Percentiles rank a stretch among this genome's conserved stretches.
phyloP scores from a whole-genome alignment of 2,888 invertebrate species.

The Geotrupes spiniger region DNA sequence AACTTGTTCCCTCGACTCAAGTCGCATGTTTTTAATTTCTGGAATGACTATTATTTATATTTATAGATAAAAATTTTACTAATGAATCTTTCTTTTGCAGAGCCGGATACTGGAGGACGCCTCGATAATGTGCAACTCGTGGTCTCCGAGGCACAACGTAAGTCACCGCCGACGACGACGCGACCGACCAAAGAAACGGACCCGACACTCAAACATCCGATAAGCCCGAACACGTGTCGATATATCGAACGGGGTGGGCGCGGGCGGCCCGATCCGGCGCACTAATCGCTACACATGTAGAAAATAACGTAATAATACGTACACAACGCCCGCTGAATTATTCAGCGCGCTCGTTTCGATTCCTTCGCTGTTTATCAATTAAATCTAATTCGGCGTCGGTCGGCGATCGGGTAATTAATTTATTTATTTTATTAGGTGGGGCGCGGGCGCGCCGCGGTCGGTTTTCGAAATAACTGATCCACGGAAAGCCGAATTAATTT shows the following conservation, averaged over 20 bases:
- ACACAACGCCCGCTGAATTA: conserved; percentile 4
- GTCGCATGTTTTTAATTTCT: no score
- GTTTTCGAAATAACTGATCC: no score
- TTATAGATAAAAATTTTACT: no score
- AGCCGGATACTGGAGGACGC: conserved; percentile 88
- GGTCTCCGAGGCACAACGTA: conserved; percentile 88
- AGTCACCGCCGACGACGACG: conserved; percentile 51
- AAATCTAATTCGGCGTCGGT: neutral
- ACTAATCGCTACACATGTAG: conserved; percentile 1
- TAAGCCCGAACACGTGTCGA: conserved; percentile 1
- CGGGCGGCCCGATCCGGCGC: no score
- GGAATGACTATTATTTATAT: no score
- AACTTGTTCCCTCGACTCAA: no score
- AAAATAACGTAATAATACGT: conserved; percentile 5
- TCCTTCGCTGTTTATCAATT: neutral
- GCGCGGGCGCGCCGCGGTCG: no score
- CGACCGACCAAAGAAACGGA: no score
- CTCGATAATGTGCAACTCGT: conserved; percentile 87
- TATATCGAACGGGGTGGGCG: conserved; percentile 4
- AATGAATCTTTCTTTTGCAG: conserved; percentile 54
- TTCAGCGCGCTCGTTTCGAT: neutral
- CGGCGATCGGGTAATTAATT: no score
- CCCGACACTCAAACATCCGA: no score
- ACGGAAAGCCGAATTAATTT: no score
- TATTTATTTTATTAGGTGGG: no score